Evolutionary conservation across 1,140 invertebrate genomes (phyloP).

Genomic region (Mizuhopecten yessoensis): DNA sequence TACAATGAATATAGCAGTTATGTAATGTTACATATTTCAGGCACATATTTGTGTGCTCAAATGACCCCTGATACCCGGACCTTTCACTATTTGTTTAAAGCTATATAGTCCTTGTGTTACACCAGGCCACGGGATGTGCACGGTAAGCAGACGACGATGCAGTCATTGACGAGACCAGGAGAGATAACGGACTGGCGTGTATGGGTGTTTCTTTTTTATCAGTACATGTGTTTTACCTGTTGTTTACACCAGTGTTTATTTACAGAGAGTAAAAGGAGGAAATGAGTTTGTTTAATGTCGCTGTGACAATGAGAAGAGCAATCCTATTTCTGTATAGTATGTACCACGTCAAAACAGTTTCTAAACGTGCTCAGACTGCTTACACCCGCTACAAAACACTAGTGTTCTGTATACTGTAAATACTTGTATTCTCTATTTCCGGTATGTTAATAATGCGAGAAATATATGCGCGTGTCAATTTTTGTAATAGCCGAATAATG

Average conservation of each 20-base stretch:
- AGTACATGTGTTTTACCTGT: not conserved
- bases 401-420: not conserved
- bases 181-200: not conserved
- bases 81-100: not conserved
- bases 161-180: not conserved
- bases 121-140: not conserved
- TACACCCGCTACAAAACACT: no score
- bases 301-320: conserved; percentile 24
- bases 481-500: not conserved
- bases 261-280: not conserved
- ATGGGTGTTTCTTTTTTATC: not conserved
- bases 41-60: not conserved
- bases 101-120: not conserved
- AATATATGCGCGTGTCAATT: not conserved
- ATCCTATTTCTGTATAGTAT: not conserved
- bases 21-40: no score
- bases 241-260: not conserved
- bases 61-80: no score
- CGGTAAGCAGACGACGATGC: not conserved
- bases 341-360: not conserved
- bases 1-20: no score
- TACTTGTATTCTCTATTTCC: not conserved
- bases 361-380: not conserved
- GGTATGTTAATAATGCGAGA: not conserved
- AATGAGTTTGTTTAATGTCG: conserved; percentile 19